phyloP scores from a whole-genome alignment of 2,113 vertebrate species.

The Lates calcarifer region DNA sequence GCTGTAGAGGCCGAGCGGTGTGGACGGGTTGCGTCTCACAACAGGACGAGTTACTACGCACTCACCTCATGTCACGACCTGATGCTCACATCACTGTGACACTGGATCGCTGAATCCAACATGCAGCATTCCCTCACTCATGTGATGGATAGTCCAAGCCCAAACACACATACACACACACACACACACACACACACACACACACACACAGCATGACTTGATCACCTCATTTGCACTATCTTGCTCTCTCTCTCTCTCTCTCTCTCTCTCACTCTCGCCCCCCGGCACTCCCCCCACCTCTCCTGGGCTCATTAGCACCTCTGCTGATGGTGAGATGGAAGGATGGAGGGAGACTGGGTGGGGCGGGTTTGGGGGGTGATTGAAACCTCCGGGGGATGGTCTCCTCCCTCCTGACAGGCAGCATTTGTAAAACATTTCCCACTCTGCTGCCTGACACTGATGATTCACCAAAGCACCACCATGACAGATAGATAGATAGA shows the following conservation, averaged over 20 bases:
- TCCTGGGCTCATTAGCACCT: conserved; percentile 92
- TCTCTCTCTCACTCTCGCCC: conserved; percentile 34
- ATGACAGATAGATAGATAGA: conserved; percentile 62
- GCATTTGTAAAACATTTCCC: conserved; percentile 96
- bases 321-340: conserved; percentile 89
- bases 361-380: conserved; percentile 83
- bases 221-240: conserved; percentile 83
- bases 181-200: conserved; percentile 49
- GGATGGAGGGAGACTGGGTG: conserved; percentile 70
- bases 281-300: conserved; percentile 78
- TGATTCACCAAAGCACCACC: conserved; percentile 78
- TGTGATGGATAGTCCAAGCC: conserved; percentile 59
- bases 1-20: neutral
- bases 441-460: conserved; percentile 87
- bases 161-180: conserved; percentile 50
- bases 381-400: conserved; percentile 96
- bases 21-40: conserved; percentile 2
- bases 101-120: conserved; percentile 43
- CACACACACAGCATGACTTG: conserved; percentile 73
- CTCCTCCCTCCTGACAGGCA: conserved; percentile 96
- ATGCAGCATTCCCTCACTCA: conserved; percentile 67
- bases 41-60: conserved; percentile 10
- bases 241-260: conserved; percentile 34
- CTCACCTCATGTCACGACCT: conserved; percentile 40
- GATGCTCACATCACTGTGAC: conserved; percentile 25